phyloP scores from a whole-genome alignment of 2,888 invertebrate genomes.

The Oscheius myriophilus region DNA sequence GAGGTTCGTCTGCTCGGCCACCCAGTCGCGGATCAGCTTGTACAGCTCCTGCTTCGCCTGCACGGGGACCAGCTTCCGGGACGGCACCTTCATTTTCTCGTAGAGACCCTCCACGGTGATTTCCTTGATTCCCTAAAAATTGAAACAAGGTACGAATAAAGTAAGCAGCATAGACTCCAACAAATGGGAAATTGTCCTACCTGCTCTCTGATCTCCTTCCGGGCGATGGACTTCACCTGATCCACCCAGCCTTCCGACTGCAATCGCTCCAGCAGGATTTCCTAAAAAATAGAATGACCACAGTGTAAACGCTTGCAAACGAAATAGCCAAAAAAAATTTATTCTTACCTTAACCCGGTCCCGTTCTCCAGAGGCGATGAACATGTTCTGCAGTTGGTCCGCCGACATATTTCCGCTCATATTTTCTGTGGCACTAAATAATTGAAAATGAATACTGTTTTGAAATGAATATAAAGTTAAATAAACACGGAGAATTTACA shows the following conservation, averaged over 20 bases:
- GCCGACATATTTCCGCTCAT: constrained; percentile 1
- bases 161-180: not conserved
- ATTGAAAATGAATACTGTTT: no score
- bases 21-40: constrained; percentile 14
- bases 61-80: constrained; percentile 4
- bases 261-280: constrained; percentile 1
- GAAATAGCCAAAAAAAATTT: no score
- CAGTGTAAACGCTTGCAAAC: not conserved
- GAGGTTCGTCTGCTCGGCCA: not conserved
- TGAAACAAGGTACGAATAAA: not conserved
- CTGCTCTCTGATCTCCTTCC: constrained; percentile 11
- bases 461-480: no score
- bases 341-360: constrained; percentile 10
- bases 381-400: constrained; percentile 5
- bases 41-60: constrained; percentile 4
- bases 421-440: not conserved
- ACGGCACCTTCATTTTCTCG: constrained; percentile 6
- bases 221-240: constrained; percentile 1
- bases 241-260: constrained; percentile 11
- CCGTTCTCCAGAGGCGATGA: constrained; percentile 9
- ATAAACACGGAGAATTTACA: no score
- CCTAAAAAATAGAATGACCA: constrained; percentile 5
- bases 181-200: not conserved
- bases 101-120: constrained; percentile 3
- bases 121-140: constrained; percentile 11